A percentile compares a stretch with the other conserved stretches of the same genome.
These are phyloP conservation scores for Lamprologus callipterus DNA, from an alignment of 2,113 vertebrate species.

Conservation along the genomic window DNA sequence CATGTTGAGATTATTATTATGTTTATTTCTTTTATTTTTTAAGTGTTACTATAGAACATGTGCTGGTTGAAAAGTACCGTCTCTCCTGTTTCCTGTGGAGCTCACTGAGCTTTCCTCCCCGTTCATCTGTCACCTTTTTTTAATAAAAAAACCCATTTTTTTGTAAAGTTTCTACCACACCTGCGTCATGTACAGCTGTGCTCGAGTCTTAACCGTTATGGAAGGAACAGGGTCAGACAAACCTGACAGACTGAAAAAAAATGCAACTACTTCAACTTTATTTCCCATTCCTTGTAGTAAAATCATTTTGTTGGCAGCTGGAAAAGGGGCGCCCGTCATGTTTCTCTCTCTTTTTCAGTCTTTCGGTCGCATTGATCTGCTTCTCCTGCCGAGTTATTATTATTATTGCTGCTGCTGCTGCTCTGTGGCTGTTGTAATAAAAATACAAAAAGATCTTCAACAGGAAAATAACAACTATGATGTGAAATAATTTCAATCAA, in stretches of 20 bases:
- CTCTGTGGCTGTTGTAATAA: constrained; percentile 93
- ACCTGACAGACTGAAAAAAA: constrained; percentile 41
- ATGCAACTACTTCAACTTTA: neutral
- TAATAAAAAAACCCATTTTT: neutral
- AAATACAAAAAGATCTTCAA: constrained; percentile 71
- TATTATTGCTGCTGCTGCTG: constrained; percentile 82
- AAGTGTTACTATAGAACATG: constrained; percentile 11
- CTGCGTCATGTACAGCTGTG: constrained; percentile 13
- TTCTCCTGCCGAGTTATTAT: constrained; percentile 83
- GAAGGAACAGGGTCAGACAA: constrained; percentile 25
- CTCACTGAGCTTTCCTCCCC: constrained; percentile 37
- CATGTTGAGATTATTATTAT: neutral
- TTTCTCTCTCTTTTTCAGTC: constrained; percentile 24
- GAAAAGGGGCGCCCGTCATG: constrained; percentile 12
- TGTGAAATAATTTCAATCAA: constrained; percentile 97
- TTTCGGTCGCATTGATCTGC: constrained; percentile 77
- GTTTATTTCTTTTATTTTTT: fast-evolving
- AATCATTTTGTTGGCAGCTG: constrained; percentile 44
- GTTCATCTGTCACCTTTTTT: neutral
- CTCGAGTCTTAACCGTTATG: constrained; percentile 32
- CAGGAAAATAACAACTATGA: constrained; percentile 79
- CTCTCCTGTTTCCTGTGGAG: constrained; percentile 48
- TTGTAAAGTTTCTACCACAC: constrained; percentile 29
- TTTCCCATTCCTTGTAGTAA: constrained; percentile 48
- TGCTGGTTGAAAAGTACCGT: neutral